Base-by-base conservation (phyloP, 2,888 invertebrate genomes). In the Alloplasta piceator region DNA sequence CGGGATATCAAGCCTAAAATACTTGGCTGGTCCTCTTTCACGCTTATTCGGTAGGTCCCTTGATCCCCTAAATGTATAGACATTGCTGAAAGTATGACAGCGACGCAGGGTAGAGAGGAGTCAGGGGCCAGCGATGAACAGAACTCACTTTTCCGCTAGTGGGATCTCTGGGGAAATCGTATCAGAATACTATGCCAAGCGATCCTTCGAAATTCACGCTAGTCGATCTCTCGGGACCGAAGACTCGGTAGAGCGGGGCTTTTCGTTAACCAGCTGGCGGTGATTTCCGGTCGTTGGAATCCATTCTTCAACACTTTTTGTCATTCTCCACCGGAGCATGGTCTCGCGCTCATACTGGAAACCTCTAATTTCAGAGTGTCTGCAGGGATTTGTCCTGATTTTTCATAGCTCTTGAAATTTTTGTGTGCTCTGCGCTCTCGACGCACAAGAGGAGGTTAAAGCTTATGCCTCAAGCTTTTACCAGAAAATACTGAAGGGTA, bases 141-240 rank as follows among this genome's bases (percentile, higher is more conserved):
- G 50, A 76, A 56, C 63, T 66, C 43, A 14, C 46, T 43, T 76
- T 78, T 64, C 75, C 46, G 67, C 60, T 68, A 83, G 82, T 81
- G 77, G 72, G 63, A 80, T 83, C 87, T 71, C 85, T 36, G 36
- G 87, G 86, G 88, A 88, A 87, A 88, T 88, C 86, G 86, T 85
- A 88, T 87, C 86, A 71, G 86, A 85, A 86, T 84, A 84, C 87
- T 82, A 78, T 84, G 86, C 84, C 82, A 84, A 82, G 80, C 81
- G 80, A 83, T 77, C 82, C 61, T 74, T 68, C 56, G 67, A 64
- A 84, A 84, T 82, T 80, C 82, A 80, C 48, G 61, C 50, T 75
- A 81, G 82, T 78, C 76, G 74, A 84, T 84, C 82, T 83, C 83
- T 56, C 38, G 82, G 60, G 68, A 41, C 9, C n/a, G n/a, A 52